These are phyloP conservation scores for Trachymyrmex septentrionalis DNA, from an alignment of 1,140 invertebrate genomes.

Conservation along the genomic window DNA sequence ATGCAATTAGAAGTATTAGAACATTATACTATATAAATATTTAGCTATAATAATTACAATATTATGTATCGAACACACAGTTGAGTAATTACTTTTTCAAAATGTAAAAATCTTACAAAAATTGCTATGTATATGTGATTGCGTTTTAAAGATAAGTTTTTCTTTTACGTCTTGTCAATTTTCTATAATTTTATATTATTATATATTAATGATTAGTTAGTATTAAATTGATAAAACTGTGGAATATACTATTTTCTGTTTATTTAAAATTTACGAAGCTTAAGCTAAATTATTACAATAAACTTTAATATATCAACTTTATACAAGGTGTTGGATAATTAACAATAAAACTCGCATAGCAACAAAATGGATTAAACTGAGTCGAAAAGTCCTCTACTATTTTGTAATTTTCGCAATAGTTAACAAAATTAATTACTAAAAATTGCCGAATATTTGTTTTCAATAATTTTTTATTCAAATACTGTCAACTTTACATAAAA, in stretches of 20 bases:
- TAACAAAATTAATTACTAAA: no score
- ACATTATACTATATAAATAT: not conserved
- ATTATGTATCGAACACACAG: not conserved
- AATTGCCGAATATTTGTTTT: no score
- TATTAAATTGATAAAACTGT: constrained; percentile 7
- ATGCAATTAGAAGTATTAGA: no score
- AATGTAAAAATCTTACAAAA: not conserved
- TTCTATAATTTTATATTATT: not conserved
- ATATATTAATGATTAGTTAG: not conserved
- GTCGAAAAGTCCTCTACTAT: no score
- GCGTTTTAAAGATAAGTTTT: not conserved
- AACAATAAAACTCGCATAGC: no score
- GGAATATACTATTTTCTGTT: not conserved
- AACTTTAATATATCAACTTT: not conserved
- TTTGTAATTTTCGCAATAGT: no score
- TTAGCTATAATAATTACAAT: not conserved
- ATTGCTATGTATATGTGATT: not conserved
- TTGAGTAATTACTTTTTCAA: not conserved
- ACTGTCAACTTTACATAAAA: no score
- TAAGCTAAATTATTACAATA: not conserved
- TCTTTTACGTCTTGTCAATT: not conserved
- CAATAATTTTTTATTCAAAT: no score
- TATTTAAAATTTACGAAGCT: not conserved
- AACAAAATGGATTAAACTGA: no score
- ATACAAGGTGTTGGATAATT: no score